Evolutionary conservation across 2,797 vertebrate genomes (phyloP).

Genomic region (Sebastes vulpes): DNA sequence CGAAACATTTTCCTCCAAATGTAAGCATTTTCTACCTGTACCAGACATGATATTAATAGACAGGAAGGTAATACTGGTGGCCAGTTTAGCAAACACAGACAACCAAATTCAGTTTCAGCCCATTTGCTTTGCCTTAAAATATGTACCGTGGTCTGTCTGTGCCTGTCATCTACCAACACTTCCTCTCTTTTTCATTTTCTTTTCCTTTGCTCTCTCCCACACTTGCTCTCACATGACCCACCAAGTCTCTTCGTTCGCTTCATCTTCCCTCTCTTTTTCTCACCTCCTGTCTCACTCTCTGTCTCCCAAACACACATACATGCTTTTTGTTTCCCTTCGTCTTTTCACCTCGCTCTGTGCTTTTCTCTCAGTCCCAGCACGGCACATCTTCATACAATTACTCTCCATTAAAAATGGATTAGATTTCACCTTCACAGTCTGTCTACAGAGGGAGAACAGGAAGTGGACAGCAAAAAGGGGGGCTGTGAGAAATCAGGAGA

Average conservation of each 20-base stretch:
- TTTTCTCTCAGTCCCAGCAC: slow-evolving; percentile 44
- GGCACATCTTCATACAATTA: slow-evolving; percentile 75
- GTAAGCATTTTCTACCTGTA: not conserved
- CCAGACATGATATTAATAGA: not conserved
- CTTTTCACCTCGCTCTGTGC: slow-evolving; percentile 22
- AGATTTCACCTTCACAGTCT: slow-evolving; percentile 77
- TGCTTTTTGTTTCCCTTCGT: slow-evolving; percentile 27
- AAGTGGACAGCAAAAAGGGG: not conserved
- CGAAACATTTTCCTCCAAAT: not conserved
- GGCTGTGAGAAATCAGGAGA: not conserved
- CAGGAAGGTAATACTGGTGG: not conserved
- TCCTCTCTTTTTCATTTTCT: slow-evolving; percentile 5
- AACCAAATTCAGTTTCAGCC: not conserved
- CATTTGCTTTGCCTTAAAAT: not conserved
- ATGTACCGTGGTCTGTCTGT: not conserved
- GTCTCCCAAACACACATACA: slow-evolving; percentile 7
- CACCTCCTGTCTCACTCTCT: slow-evolving; percentile 12
- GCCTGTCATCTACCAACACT: slow-evolving; percentile 5
- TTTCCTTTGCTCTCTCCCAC: slow-evolving; percentile 21
- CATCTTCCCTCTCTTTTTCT: slow-evolving; percentile 25
- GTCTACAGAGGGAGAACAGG: slow-evolving; percentile 31
- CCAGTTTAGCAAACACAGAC: not conserved
- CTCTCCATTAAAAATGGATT: slow-evolving; percentile 78
- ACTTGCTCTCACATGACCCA: slow-evolving; percentile 51
- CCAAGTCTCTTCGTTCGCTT: slow-evolving; percentile 11